Base-by-base conservation (phyloP, 2,113 vertebrate genomes). In the Thunnus maccoyii region DNA sequence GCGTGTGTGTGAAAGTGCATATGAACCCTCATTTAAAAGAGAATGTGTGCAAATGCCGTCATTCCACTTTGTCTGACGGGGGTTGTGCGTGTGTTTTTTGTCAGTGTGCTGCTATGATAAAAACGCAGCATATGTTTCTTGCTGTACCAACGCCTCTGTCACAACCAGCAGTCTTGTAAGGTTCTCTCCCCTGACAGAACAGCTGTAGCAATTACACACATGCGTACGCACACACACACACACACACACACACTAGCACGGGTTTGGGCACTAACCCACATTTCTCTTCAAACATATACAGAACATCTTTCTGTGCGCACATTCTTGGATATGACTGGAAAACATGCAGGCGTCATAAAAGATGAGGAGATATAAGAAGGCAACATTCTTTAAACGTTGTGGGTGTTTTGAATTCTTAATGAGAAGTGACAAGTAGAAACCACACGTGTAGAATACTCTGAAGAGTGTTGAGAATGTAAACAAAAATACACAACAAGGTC, bases 141-240 rank as follows among this genome's bases (percentile, higher is more conserved):
- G 74, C 57, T 85, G 88, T 90, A 80, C 54, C 55, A 36, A 71
- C 51, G 20, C n/a, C 52, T 80, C 79, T 72, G 74, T 91, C 78
- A 86, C 86, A 84, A 60, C 18, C 78, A 72, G 67, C 60, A 79
- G 50, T 48, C 82, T 80, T 92, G 88, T 89, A 89, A 86, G 85
- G 88, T 76, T 66, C 64, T 76, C 50, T 88, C 90, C 88, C 83
- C 65, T 76, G 89, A 90, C 78, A 88, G 57, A 90, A 93, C 90
- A 90, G 80, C 84, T 92, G 86, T 77, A 78, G 86, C 76, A 88
- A 78, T 79, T 77, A 89, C 66, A 76, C 80, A 72, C 76, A 73
- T 27, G 50, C 70, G 72, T 18, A 52, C 46, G 51, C 41, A 69
- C 50, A 54, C 76, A 68, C 54, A 55, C 41, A 69, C 50, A 54